These are phyloP conservation scores for Frankliniella fusca DNA, from an alignment of 2,888 invertebrate species.

Conservation along the genomic window DNA sequence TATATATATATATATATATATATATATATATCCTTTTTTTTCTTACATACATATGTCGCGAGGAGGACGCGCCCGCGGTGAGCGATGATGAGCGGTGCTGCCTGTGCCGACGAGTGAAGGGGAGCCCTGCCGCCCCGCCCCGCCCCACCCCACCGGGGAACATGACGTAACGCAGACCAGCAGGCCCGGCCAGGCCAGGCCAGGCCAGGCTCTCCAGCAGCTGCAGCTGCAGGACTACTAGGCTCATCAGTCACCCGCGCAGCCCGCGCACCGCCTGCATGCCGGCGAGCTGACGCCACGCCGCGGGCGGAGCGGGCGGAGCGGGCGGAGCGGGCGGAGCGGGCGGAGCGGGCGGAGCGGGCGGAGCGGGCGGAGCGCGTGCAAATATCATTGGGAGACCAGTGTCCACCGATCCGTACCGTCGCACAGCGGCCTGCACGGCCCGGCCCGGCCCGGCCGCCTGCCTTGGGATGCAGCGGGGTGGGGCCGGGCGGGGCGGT, in stretches of 20 bases:
- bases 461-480: background rate
- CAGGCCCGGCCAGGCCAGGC: background rate
- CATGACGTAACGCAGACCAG: background rate
- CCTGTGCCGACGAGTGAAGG: background rate
- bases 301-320: too few species aligned
- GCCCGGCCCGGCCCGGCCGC: background rate
- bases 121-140: background rate
- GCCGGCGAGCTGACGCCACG: background rate
- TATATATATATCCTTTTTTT: too few species aligned
- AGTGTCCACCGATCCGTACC: background rate
- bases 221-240: background rate
- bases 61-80: too few species aligned
- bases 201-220: background rate
- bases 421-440: background rate
- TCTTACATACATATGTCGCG: too few species aligned
- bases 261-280: background rate
- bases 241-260: slow-evolving; percentile 8
- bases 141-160: background rate
- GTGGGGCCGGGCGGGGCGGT: background rate
- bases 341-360: too few species aligned
- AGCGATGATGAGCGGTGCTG: too few species aligned
- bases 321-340: too few species aligned
- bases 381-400: background rate
- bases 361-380: background rate
- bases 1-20: too few species aligned